Evolutionary conservation across 2,113 vertebrate species (phyloP).

Genomic region (Epinephelus fuscoguttatus): DNA sequence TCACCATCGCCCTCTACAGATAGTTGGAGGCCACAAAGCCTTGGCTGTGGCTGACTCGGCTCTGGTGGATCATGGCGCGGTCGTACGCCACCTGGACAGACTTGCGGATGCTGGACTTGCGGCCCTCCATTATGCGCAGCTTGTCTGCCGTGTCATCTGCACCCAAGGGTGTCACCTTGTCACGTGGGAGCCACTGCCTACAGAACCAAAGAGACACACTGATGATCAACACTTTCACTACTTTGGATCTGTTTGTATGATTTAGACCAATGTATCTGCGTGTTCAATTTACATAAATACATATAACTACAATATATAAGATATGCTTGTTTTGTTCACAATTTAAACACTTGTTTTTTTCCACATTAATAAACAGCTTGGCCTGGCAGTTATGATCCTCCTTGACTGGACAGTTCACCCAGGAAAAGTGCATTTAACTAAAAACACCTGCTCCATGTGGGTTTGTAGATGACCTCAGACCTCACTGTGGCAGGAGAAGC

Average conservation of each 20-base stretch:
- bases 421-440: not conserved
- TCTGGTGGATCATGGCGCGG: slow-evolving; percentile 95
- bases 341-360: no score
- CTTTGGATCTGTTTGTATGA: not conserved
- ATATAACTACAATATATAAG: not conserved
- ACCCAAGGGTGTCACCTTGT: slow-evolving; percentile 93
- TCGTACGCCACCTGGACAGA: slow-evolving; percentile 98
- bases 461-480: not conserved
- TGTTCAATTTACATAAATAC: not conserved
- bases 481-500: not conserved
- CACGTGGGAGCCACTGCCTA: slow-evolving; percentile 97
- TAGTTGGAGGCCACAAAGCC: slow-evolving; percentile 90
- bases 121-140: slow-evolving; percentile 95
- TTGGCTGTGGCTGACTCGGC: slow-evolving; percentile 90
- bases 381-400: not conserved
- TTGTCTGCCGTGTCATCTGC: slow-evolving; percentile 96
- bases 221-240: not conserved
- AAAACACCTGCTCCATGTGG: not conserved
- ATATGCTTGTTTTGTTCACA: no score
- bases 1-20: slow-evolving; percentile 81
- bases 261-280: not conserved
- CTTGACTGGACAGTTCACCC: no score
- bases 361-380: not conserved
- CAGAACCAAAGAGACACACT: not conserved
- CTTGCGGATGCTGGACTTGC: slow-evolving; percentile 97